phyloP scores from a whole-genome alignment of 1,140 invertebrate species.

The Tetramorium parvispinum region DNA sequence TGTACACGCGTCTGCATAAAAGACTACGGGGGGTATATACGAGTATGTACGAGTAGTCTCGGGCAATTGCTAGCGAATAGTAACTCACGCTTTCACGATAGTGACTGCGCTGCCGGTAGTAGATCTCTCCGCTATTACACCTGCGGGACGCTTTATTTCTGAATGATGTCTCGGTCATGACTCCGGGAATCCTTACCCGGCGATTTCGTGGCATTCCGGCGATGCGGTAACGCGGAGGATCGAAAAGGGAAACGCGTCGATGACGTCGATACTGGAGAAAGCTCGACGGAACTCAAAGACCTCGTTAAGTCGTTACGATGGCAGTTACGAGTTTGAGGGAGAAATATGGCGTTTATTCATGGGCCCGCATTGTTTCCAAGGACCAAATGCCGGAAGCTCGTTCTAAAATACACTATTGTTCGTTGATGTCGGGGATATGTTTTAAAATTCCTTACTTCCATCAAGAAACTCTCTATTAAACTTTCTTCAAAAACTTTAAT shows the following conservation, averaged over 20 bases:
- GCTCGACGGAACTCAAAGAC: background rate
- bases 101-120: constrained; percentile 39
- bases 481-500: background rate
- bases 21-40: background rate
- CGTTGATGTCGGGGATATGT: background rate
- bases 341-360: constrained; percentile 6
- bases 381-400: background rate
- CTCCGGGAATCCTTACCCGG: constrained; percentile 70
- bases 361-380: background rate
- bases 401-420: background rate
- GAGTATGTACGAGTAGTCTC: background rate
- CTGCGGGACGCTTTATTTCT: constrained; percentile 74
- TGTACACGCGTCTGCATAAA: constrained; percentile 5
- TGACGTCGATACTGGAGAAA: background rate
- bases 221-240: background rate
- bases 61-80: constrained; percentile 44
- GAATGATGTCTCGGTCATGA: constrained; percentile 76
- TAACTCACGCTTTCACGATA: constrained; percentile 40
- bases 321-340: background rate
- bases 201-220: constrained; percentile 22
- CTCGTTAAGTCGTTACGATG: constrained; percentile 41
- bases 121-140: constrained; percentile 70
- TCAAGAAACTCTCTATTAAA: background rate
- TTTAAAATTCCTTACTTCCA: background rate
- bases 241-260: background rate